phyloP scores from a whole-genome alignment of 2,797 vertebrate species.

The Chelon auratus region DNA sequence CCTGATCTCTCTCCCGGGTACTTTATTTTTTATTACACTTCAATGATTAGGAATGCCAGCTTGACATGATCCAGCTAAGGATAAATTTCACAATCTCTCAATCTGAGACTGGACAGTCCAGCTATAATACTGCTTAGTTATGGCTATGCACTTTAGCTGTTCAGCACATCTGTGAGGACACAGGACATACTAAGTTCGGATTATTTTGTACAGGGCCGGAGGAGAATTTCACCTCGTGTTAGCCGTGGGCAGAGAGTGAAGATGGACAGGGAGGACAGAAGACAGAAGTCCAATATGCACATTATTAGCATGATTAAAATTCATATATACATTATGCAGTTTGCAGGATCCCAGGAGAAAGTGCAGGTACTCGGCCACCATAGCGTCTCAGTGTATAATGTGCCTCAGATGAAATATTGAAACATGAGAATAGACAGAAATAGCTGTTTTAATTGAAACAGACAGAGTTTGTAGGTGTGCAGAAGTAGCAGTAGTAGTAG shows the following conservation, averaged over 20 bases:
- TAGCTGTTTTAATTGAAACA: background rate
- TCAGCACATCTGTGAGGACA: constrained; percentile 28
- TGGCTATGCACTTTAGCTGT: constrained; percentile 34
- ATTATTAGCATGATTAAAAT: constrained; percentile 35
- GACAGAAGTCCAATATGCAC: constrained; percentile 27
- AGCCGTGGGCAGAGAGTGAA: constrained; percentile 24
- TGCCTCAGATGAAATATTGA: constrained; percentile 3
- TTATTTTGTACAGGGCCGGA: constrained; percentile 17
- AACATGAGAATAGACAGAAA: constrained; percentile 2
- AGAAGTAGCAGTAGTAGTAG: too few relatives aligned
- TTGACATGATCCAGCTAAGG: constrained; percentile 52
- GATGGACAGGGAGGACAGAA: constrained; percentile 25
- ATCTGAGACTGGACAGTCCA: constrained; percentile 34
- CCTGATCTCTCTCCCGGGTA: constrained; percentile 58
- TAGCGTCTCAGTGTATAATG: background rate
- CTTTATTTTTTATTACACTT: constrained; percentile 59
- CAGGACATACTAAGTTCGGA: constrained; percentile 3
- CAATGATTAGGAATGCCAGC: constrained; percentile 48
- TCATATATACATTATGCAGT: constrained; percentile 23
- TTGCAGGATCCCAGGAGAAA: constrained; percentile 34
- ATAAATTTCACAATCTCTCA: constrained; percentile 55
- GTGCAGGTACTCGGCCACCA: constrained; percentile 4
- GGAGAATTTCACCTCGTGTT: constrained; percentile 6
- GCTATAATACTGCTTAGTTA: constrained; percentile 38
- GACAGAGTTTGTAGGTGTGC: background rate